Percentiles rank a stretch among this genome's conserved stretches.
phyloP scores from a whole-genome alignment of 2,113 vertebrate species.

The Hystrix brachyura region DNA sequence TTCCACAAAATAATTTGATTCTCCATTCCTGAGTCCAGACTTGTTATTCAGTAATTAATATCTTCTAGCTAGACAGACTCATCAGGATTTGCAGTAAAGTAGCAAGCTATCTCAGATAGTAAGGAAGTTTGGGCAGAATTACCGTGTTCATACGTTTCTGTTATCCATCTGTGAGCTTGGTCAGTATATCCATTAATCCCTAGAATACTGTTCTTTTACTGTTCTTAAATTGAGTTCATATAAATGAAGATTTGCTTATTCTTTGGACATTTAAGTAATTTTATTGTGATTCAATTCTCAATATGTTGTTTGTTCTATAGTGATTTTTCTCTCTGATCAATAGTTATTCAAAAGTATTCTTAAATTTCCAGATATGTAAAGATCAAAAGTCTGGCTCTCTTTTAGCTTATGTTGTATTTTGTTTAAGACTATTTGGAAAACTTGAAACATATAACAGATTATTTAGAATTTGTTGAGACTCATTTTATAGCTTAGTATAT shows the following conservation, averaged over 20 bases:
- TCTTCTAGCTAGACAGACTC: background rate
- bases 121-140: background rate
- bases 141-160: background rate
- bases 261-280: conserved; percentile 6
- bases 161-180: background rate
- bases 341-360: background rate
- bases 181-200: background rate
- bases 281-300: background rate
- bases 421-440: conserved; percentile 33
- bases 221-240: background rate
- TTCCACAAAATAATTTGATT: conserved; percentile 65
- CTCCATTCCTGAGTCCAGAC: conserved; percentile 27
- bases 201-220: background rate
- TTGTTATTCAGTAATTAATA: conserved; percentile 58
- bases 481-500: background rate
- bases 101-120: too few species aligned
- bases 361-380: background rate
- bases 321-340: background rate
- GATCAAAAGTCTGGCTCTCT: background rate
- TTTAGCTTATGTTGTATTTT: conserved; percentile 31
- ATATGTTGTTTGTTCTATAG: background rate
- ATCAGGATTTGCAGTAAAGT: background rate
- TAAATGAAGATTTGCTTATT: background rate
- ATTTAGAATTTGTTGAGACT: conserved; percentile 1
- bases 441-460: background rate